A percentile compares a stretch with the other conserved stretches of the same genome.
Evolutionary conservation across 2,888 invertebrate genomes (phyloP).

Genomic region (Scaptomyza reducta): DNA sequence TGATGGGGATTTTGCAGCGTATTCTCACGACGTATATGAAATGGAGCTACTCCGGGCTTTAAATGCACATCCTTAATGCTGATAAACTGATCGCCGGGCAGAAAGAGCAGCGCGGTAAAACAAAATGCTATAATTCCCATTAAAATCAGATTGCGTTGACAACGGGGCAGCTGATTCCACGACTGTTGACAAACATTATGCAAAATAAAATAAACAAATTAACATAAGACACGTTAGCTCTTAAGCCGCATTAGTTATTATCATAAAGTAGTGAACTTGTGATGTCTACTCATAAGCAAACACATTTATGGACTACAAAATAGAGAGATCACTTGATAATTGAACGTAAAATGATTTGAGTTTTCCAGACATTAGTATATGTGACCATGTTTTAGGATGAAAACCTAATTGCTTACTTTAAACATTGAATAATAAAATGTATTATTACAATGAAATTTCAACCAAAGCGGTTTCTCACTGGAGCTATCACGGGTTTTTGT

Average conservation of each 20-base stretch:
- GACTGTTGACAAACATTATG: slow-evolving; percentile 85
- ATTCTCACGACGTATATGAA: slow-evolving; percentile 58
- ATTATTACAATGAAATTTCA: not conserved
- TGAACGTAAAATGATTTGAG: not conserved
- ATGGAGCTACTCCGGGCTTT: slow-evolving; percentile 50
- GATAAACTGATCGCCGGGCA: slow-evolving; percentile 84
- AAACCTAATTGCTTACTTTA: not conserved
- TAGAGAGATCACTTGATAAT: not conserved
- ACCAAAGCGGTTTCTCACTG: not conserved
- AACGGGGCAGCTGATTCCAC: slow-evolving; percentile 94
- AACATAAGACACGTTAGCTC: slow-evolving; percentile 4
- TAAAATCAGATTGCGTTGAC: slow-evolving; percentile 91
- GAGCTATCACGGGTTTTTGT: not conserved
- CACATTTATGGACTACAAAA: not conserved
- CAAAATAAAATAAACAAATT: slow-evolving; percentile 20
- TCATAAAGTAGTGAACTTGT: not conserved
- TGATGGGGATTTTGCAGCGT: slow-evolving; percentile 63
- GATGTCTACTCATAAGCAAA: not conserved
- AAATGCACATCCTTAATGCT: slow-evolving; percentile 47
- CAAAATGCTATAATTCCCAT: slow-evolving; percentile 86
- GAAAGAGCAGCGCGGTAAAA: slow-evolving; percentile 87
- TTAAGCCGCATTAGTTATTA: too few species aligned
- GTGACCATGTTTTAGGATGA: not conserved
- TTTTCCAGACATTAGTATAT: not conserved
- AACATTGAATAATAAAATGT: too few species aligned